phyloP scores from a whole-genome alignment of 2,113 vertebrate species.

The Phalacrocorax brasilianus region DNA sequence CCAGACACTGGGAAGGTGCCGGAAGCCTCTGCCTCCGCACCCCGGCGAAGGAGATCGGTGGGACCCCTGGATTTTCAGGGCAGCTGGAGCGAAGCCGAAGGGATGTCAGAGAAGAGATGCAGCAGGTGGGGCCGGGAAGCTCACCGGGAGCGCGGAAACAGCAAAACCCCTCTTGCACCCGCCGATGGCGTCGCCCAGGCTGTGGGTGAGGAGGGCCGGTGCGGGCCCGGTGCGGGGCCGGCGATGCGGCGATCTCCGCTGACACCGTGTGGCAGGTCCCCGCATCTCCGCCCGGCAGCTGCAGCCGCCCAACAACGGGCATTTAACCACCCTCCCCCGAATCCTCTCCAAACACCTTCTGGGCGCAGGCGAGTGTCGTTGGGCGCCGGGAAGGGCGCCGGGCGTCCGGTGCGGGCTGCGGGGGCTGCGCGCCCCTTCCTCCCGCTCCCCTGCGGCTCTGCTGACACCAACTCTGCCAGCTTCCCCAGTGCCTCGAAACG shows the following conservation, averaged over 20 bases:
- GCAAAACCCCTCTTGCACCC: too few relatives aligned
- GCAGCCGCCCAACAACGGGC: not conserved
- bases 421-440: not conserved
- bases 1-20: not conserved
- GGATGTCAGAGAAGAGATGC: rapidly evolving
- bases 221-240: not conserved
- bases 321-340: not conserved
- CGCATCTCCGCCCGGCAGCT: not conserved
- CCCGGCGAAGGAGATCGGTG: rapidly evolving
- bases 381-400: not conserved
- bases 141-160: rapidly evolving
- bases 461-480: rapidly evolving
- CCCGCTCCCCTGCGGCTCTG: not conserved
- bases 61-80: not conserved
- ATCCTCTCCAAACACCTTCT: not conserved
- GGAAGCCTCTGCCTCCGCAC: rapidly evolving
- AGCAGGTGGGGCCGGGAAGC: not conserved
- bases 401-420: not conserved
- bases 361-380: rapidly evolving
- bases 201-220: rapidly evolving
- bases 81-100: rapidly evolving
- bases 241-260: slow-evolving; percentile 57
- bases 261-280: slow-evolving; percentile 69
- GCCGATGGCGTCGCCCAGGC: rapidly evolving
- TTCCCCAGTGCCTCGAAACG: rapidly evolving